Base-by-base conservation (phyloP, 1,140 invertebrate genomes). In the Paraescarpia echinospica region DNA sequence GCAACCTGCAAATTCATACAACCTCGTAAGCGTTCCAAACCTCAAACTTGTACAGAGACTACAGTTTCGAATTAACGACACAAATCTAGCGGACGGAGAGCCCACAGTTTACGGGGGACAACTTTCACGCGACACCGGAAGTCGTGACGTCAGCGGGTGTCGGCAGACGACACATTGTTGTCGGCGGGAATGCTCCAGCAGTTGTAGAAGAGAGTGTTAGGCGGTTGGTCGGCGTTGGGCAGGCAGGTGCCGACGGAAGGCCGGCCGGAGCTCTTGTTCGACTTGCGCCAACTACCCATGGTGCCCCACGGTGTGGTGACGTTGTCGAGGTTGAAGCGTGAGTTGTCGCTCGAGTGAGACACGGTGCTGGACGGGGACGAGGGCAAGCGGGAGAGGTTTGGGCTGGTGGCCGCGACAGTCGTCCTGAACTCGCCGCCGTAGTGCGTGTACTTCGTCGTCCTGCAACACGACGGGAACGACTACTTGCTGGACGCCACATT, bases 131-230 rank as follows among this genome's bases (percentile, higher is more conserved):
- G 59, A 77, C 59, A 77, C 59, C 59, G 59, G 59, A 77, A 77
- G 14, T 77, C 59, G 59, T 77, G 8, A 77, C 59, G 59, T 77
- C 59, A 77, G 59, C 27, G 59, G 8, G 59, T 5, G 59, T 77
- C 22, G 27, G 59, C 59, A 77, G 59, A 77, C 4, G 59, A 77
- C 59, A 77, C 59, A 18, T 77, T 77, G 59, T 77, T 77, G 59
- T 77, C 59, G 59, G 59, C 59, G 59, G 59, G 59, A 77, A 77
- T 77, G 59, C 59, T 77, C 59, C 59, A 77, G 59, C 59, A 77
- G 59, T 77, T 77, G 59, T 77, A 77, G 59, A 77, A 77, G 18
- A 77, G 59, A 6, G 59, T 77, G 59, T 77, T 77, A 18, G 59
- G 59, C 0, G 59, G 59, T 0, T 77, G 59, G 59, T 77, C 59